Percentiles rank a stretch among this genome's conserved stretches.
Conservation (phyloP, 2,113 vertebrate genomes). For the Pygoscelis adeliae region DNA sequence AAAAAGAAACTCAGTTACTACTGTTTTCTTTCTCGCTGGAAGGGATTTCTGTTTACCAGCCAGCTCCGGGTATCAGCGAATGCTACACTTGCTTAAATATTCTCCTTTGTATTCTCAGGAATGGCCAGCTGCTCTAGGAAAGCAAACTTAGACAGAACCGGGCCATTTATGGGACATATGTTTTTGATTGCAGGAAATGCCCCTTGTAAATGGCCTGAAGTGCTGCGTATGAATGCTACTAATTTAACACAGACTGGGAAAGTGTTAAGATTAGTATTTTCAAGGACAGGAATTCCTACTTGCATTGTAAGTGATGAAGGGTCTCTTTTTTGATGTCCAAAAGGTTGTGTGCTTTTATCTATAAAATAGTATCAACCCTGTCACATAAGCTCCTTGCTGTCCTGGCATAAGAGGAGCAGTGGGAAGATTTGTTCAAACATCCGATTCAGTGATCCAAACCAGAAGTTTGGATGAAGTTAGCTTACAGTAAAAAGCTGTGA, state of each 20-base stretch:
- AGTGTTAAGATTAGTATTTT: conserved; percentile 54
- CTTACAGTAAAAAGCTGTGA: background rate
- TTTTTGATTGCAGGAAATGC: conserved; percentile 58
- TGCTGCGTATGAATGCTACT: conserved; percentile 30
- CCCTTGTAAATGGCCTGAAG: conserved; percentile 53
- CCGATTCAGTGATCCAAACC: background rate
- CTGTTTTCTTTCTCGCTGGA: conserved; percentile 2
- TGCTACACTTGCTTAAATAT: conserved; percentile 20
- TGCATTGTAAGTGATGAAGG: conserved; percentile 33
- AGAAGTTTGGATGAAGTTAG: conserved; percentile 28
- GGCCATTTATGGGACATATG: conserved; percentile 24
- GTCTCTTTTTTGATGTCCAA: conserved; percentile 32
- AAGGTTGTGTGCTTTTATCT: conserved; percentile 19
- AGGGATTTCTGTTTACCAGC: conserved; percentile 7
- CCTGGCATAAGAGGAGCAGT: background rate
- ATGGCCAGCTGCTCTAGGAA: conserved; percentile 48
- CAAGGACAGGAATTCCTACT: conserved; percentile 3
- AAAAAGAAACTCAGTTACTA: background rate
- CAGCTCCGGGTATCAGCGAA: background rate
- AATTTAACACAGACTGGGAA: conserved; percentile 52
- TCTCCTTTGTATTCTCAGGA: conserved; percentile 49
- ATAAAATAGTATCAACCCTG: background rate
- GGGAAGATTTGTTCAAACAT: conserved; percentile 27
- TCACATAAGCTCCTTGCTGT: background rate
- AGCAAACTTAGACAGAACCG: conserved; percentile 34